Evolutionary conservation across 2,797 vertebrate species (phyloP).

Genomic region (Octomys mimax): DNA sequence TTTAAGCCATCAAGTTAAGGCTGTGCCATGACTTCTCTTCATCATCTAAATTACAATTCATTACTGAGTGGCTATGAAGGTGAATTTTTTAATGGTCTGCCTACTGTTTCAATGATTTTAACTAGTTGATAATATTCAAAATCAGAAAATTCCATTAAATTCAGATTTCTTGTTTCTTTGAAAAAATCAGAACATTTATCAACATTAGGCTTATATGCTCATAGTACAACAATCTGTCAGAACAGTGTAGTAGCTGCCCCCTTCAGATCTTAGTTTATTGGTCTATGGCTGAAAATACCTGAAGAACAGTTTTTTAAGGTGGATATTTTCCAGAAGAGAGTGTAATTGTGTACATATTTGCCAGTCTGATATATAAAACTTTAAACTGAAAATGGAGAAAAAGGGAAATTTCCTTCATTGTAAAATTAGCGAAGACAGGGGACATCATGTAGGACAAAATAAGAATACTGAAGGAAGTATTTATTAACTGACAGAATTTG

Average conservation of each 20-base stretch:
- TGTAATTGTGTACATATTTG: not conserved
- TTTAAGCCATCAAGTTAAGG: constrained; percentile 47
- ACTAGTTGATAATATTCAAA: constrained; percentile 57
- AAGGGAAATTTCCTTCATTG: not conserved
- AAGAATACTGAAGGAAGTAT: constrained; percentile 17
- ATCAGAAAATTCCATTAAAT: not conserved
- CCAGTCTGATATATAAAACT: not conserved
- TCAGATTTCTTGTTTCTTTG: not conserved
- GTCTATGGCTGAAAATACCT: not conserved
- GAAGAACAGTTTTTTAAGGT: not conserved
- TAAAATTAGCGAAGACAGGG: constrained; percentile 26
- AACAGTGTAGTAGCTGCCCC: not conserved
- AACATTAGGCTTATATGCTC: constrained; percentile 28
- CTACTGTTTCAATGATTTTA: constrained; percentile 37
- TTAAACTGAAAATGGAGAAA: constrained; percentile 55
- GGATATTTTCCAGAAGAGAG: constrained; percentile 3
- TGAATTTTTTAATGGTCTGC: not conserved
- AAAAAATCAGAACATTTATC: not conserved
- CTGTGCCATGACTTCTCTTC: not conserved
- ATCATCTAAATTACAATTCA: constrained; percentile 59
- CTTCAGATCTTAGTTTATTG: constrained; percentile 37
- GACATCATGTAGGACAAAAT: not conserved
- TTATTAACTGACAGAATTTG: constrained; percentile 3
- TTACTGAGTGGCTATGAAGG: not conserved
- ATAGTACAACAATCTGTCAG: not conserved